Evolutionary conservation across 2,797 vertebrate genomes (phyloP).

Genomic region (Chrosomus eos): DNA sequence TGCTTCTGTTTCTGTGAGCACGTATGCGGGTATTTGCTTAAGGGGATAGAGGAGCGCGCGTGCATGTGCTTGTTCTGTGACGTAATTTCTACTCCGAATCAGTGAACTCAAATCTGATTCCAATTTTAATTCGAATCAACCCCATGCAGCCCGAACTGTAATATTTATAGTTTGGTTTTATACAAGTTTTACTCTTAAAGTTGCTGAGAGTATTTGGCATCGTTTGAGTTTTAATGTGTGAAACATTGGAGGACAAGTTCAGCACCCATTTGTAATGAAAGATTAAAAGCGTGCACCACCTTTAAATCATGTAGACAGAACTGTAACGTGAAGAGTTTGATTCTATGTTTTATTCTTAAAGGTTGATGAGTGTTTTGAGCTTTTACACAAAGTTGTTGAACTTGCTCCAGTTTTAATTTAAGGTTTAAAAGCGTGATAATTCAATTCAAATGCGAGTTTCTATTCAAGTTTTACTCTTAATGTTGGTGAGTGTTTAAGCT

Average conservation of each 20-base stretch:
- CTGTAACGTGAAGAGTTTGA: neutral
- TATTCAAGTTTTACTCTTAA: neutral
- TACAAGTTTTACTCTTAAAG: neutral
- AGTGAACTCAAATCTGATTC: neutral
- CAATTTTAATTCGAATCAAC: neutral
- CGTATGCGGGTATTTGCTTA: constrained; percentile 13
- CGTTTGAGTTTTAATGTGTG: neutral
- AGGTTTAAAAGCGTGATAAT: neutral
- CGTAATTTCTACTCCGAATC: neutral
- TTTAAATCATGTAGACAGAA: neutral
- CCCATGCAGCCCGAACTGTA: neutral
- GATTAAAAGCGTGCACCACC: neutral
- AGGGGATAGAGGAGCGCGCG: neutral
- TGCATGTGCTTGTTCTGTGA: neutral
- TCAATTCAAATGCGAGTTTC: neutral
- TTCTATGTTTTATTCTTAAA: neutral
- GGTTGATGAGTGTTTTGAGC: neutral
- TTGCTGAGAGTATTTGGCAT: neutral
- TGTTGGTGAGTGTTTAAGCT: neutral
- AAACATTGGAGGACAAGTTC: neutral
- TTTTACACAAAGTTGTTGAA: neutral
- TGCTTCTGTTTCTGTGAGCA: constrained; percentile 18
- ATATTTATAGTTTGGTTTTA: no score
- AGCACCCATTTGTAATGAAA: neutral
- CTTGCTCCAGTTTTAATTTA: neutral